Percentiles rank a stretch among this genome's conserved stretches.
Conservation (phyloP, 1,140 invertebrate genomes). For the honey bee (Apis mellifera) region Amel_HAv3.1 CM009936.2:14343501-14344000, state of each 20-base stretch:
- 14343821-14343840: neutral
- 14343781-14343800: neutral
- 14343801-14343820: neutral
- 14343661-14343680: neutral
- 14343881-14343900: neutral
- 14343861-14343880: too few relatives aligned
- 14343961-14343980: too few relatives aligned
- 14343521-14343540: neutral
- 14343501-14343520: too few relatives aligned
- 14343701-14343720: neutral
- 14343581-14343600: too few relatives aligned
- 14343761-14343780: fast-evolving
- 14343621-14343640: neutral
- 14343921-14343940: too few relatives aligned
- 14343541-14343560: too few relatives aligned
- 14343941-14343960: too few relatives aligned
- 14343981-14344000: too few relatives aligned
- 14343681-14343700: neutral
- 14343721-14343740: neutral
- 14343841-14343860: neutral
- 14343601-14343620: neutral
- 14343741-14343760: neutral
- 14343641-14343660: neutral
- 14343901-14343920: too few relatives aligned
- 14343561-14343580: too few relatives aligned